Conservation (phyloP, 2,888 invertebrate genomes). For the Phasia obesa region DNA sequence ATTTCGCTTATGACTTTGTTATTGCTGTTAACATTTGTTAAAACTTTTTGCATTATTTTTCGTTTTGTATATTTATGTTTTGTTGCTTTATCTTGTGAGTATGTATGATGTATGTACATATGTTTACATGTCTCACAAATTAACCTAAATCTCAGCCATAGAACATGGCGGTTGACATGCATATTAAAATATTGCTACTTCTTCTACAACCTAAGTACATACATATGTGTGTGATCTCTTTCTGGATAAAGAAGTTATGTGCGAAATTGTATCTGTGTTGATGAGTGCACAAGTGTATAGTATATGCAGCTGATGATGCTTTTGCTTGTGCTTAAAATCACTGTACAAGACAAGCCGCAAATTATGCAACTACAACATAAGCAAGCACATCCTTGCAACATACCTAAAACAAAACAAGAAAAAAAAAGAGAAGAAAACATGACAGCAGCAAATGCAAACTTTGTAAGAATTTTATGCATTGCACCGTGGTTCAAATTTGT, state of each 20-base stretch:
- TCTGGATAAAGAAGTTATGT: conserved; percentile 42
- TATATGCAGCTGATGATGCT: conserved; percentile 67
- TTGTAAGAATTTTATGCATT: too few relatives aligned
- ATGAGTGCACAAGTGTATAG: conserved; percentile 54
- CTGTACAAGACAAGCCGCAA: conserved; percentile 68
- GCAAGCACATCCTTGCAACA: conserved; percentile 50
- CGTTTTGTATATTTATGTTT: conserved; percentile 50
- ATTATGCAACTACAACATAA: conserved; percentile 65
- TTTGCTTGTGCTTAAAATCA: conserved; percentile 60
- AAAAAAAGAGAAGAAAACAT: conserved; percentile 4
- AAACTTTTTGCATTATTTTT: too few relatives aligned
- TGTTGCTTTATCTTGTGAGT: conserved; percentile 48
- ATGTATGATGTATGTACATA: conserved; percentile 19
- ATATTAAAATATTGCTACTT: conserved; percentile 72
- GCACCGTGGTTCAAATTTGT: not conserved
- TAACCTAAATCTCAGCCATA: conserved; percentile 75
- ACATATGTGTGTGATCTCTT: conserved; percentile 21
- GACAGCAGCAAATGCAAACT: conserved; percentile 10
- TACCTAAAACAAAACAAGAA: conserved; percentile 13
- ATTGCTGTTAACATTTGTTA: conserved; percentile 32
- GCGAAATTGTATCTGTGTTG: conserved; percentile 15
- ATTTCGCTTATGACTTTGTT: conserved; percentile 29
- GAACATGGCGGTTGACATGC: conserved; percentile 76
- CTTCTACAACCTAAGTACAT: conserved; percentile 54
- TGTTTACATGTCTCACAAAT: conserved; percentile 73